Conservation (phyloP, 2,888 invertebrate species). For the Meteorus cinctellus region DNA sequence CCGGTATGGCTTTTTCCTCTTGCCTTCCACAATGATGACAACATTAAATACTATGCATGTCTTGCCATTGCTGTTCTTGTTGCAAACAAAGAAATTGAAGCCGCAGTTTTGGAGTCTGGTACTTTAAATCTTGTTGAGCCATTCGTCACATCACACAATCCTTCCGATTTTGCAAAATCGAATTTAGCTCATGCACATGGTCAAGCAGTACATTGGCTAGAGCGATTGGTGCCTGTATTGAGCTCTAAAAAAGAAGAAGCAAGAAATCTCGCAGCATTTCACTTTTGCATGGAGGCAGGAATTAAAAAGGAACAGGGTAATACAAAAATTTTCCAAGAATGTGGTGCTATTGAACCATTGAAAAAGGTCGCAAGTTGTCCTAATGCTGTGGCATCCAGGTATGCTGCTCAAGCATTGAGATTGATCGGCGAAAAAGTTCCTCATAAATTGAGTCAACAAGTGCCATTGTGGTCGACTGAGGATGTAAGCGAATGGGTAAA, state of each 20-base stretch:
- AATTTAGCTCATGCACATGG: constrained; percentile 95
- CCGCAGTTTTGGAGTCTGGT: constrained; percentile 96
- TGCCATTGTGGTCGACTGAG: constrained; percentile 97
- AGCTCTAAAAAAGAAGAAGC: constrained; percentile 97
- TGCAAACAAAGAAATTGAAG: constrained; percentile 98
- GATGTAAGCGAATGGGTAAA: constrained; percentile 99
- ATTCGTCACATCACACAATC: constrained; percentile 95
- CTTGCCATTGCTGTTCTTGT: constrained; percentile 97
- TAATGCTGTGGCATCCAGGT: constrained; percentile 97
- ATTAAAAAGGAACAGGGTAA: constrained; percentile 96
- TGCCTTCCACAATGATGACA: constrained; percentile 97
- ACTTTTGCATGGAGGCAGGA: constrained; percentile 99
- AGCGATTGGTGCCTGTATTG: constrained; percentile 93
- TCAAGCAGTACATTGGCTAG: constrained; percentile 95
- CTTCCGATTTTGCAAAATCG: constrained; percentile 94
- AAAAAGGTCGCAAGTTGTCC: constrained; percentile 98
- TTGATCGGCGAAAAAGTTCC: constrained; percentile 98
- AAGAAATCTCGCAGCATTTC: constrained; percentile 96
- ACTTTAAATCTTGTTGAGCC: constrained; percentile 97
- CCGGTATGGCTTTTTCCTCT: constrained; percentile 98
- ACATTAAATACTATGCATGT: constrained; percentile 98
- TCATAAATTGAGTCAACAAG: constrained; percentile 97
- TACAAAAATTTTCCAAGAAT: constrained; percentile 92
- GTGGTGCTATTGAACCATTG: constrained; percentile 95
- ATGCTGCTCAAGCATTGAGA: constrained; percentile 93